A percentile compares a stretch with the other conserved stretches of the same genome.
These are phyloP conservation scores for Nebria brevicollis DNA, from an alignment of 2,888 invertebrate genomes.

Conservation along the genomic window DNA sequence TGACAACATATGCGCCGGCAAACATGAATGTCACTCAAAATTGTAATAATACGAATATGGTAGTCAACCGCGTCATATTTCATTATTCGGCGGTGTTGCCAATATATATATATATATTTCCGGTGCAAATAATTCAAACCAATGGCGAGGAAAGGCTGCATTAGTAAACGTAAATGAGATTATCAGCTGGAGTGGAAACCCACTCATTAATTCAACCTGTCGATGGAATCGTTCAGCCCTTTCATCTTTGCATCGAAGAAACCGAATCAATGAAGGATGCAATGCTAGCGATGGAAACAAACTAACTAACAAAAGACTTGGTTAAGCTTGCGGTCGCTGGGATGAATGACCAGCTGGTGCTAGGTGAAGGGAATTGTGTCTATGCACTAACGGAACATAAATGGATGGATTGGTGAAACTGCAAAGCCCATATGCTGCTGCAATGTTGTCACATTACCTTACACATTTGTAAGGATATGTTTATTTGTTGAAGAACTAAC, in stretches of 20 bases:
- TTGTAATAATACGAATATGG: too few relatives aligned
- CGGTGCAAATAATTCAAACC: constrained; percentile 40
- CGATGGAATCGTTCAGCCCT: constrained; percentile 19
- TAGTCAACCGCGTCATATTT: too few relatives aligned
- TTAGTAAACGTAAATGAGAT: constrained; percentile 41
- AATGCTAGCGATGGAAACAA: neutral
- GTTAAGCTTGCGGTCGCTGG: neutral
- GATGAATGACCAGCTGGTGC: neutral
- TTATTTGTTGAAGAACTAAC: neutral
- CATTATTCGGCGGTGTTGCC: neutral
- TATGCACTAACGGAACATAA: neutral
- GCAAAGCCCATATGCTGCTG: neutral
- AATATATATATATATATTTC: constrained; percentile 15
- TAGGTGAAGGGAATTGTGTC: neutral
- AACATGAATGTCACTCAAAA: too few relatives aligned
- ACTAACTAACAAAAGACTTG: constrained; percentile 1
- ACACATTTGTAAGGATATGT: too few relatives aligned
- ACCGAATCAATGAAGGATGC: neutral
- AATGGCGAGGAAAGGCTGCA: constrained; percentile 39
- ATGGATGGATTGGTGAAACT: neutral
- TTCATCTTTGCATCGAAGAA: constrained; percentile 30
- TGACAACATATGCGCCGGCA: too few relatives aligned
- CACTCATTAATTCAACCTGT: constrained; percentile 45
- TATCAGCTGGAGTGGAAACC: constrained; percentile 33
- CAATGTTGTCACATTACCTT: too few relatives aligned